Percentiles rank a stretch among this genome's conserved stretches.
These are phyloP conservation scores for Ochlodes sylvanus DNA, from an alignment of 2,888 invertebrate species.

Conservation along the genomic window DNA sequence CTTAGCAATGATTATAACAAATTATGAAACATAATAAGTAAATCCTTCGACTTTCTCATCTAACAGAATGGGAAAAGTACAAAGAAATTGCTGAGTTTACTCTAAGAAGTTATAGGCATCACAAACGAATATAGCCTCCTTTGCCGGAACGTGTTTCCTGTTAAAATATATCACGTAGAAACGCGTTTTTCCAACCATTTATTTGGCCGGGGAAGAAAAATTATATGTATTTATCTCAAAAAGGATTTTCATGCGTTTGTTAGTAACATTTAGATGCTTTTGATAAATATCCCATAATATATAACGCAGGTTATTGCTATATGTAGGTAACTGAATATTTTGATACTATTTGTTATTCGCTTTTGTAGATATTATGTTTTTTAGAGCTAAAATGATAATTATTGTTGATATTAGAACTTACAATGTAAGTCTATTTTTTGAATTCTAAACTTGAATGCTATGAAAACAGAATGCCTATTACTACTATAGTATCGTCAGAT, in stretches of 20 bases:
- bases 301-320: neutral
- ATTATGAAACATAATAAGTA: too few relatives aligned
- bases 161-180: constrained; percentile 67
- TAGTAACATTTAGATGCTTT: constrained; percentile 21
- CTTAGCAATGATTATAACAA: too few relatives aligned
- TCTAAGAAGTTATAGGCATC: constrained; percentile 29
- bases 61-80: neutral
- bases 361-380: too few relatives aligned
- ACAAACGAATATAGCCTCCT: constrained; percentile 28
- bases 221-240: constrained; percentile 56
- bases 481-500: too few relatives aligned
- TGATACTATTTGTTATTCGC: neutral
- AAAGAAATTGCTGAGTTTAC: constrained; percentile 20
- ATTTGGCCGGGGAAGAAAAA: constrained; percentile 62
- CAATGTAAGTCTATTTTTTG: too few relatives aligned
- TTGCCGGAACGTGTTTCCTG: constrained; percentile 59
- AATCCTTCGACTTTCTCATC: too few relatives aligned
- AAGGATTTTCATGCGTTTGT: constrained; percentile 42
- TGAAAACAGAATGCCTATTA: too few relatives aligned
- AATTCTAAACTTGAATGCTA: too few relatives aligned
- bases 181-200: constrained; percentile 64
- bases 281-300: neutral
- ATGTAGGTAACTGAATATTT: constrained; percentile 9
- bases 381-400: too few relatives aligned
- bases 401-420: too few relatives aligned